Evolutionary conservation across 2,113 vertebrate species (phyloP), one percentile per base, ranked within the genome.

Genomic region (Cheirogaleus medius): DNA sequence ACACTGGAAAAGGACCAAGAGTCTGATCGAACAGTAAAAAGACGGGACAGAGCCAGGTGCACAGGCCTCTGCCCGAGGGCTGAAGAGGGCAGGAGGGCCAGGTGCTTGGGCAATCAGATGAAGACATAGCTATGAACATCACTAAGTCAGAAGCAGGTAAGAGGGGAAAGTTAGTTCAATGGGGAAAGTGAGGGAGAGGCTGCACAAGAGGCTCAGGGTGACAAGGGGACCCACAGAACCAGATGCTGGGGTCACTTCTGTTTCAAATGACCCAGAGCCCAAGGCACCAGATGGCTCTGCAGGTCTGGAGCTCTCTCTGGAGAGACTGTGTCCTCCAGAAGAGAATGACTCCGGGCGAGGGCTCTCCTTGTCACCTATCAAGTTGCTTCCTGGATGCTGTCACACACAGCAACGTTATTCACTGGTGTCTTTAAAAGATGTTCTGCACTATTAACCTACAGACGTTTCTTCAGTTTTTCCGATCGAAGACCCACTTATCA

Each of bases 211-310:
- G 54, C 54, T 56, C 6, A 21, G 54, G 54, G 54, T 56, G 54
- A 56, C 54, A 56, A 56, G 54, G 20, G 54, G 54, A 56, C 54
- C 20, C 54, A 56, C 3, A 29, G 56, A 63, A 39, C 6, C 64
- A 39, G 0, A 23, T 6, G 0, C 27, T 1, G 8, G 64, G 27
- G 47, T 42, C 6, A 37, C 8, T 42, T 49, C n/a, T 12, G 34
- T 15, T 8, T 56, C 25, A 13, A 63, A 69, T 21, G 44, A 49
- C 37, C 82, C 37, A 14, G 49, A 54, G 64, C 8, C 14, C 0
- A 0, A 39, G 27, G 9, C 8, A 29, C 9, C 8, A 20, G 47
- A 49, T 7, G n/a, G 73, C 25, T 63, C 80, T 39, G 44, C 27
- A 8, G 47, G 32, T 66, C 37, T 18, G 49, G 23, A 58, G 56